These are phyloP conservation scores for Pelosia muscerda DNA, from an alignment of 2,888 invertebrate genomes.

Conservation along the genomic window DNA sequence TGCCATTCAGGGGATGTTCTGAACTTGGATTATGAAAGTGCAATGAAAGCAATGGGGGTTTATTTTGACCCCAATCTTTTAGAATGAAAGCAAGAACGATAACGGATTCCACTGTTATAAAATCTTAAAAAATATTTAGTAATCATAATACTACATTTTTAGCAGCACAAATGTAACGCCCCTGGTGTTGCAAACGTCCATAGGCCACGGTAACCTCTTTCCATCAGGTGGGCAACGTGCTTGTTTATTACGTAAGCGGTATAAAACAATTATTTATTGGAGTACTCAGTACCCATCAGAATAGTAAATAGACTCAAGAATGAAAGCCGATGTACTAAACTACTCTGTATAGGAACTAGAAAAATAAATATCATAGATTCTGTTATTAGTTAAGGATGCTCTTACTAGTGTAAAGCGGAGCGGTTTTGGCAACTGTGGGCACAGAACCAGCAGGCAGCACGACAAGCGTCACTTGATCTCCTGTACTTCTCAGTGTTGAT, in stretches of 20 bases:
- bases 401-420: constrained; percentile 80
- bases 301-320: neutral
- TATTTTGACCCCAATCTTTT: no score
- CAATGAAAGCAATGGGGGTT: neutral
- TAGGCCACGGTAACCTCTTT: no score
- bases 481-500: constrained; percentile 78
- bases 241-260: no score
- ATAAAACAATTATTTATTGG: no score
- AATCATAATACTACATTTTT: no score
- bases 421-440: constrained; percentile 75
- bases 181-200: no score
- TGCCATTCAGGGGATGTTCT: constrained; percentile 8
- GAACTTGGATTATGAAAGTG: constrained; percentile 5
- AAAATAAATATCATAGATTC: constrained; percentile 2
- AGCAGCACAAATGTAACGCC: no score
- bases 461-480: constrained; percentile 81
- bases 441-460: constrained; percentile 80
- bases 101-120: neutral
- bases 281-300: neutral
- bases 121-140: neutral
- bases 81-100: neutral
- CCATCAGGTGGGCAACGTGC: no score
- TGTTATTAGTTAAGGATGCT: constrained; percentile 36
- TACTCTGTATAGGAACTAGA: neutral
- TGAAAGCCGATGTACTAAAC: neutral